Base-by-base conservation (phyloP, 2,888 invertebrate species). In the Drosophila quinaria region DNA sequence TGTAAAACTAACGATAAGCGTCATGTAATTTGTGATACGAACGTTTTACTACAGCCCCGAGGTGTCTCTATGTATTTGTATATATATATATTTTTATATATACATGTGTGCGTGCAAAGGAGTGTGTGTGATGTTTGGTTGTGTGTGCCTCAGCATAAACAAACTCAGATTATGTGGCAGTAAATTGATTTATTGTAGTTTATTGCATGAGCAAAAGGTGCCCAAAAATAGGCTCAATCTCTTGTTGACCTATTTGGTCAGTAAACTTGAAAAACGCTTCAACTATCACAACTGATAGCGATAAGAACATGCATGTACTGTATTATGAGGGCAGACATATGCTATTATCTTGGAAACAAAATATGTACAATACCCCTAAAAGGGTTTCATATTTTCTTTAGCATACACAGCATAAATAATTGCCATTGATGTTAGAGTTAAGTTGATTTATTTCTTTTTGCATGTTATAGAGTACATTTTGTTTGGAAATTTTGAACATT, bases 1-100 rank as follows among this genome's bases (percentile, higher is more conserved):
- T 81, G 80, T 80, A 80, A 80, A 80, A 80, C 79, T 80, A 80
- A 80, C 81, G 80, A 78, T 81, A 76, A 76, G 78, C 78, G 78
- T 65, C 74, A 74, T 78, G 81, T 81, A 71, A 81, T 81, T 77
- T 81, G 67, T 77, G 78, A 78, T 78, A 52, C 68, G 67, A 56
- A 55, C 42, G 56, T 31, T 59, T 74, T 70, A 65, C 51, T 31
- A 41, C 54, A 41, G 72, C 54, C 50, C 22, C 39, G 44, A 74
- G 67, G 73, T 73, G n/a, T 58, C 15, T 64, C 35, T 46, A 19
- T 52, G 41, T 35, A 9, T 42, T 22, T 13, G 13, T 13, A 11
- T 29, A 10, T 4, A 10, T 13, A 15, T 8, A 13, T n/a, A n/a
- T 50, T 3, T 10, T 10, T 41, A 17, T 41, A 8, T 3, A 3